phyloP scores from a whole-genome alignment of 1,140 invertebrate species.

The Adelges cooleyi region DNA sequence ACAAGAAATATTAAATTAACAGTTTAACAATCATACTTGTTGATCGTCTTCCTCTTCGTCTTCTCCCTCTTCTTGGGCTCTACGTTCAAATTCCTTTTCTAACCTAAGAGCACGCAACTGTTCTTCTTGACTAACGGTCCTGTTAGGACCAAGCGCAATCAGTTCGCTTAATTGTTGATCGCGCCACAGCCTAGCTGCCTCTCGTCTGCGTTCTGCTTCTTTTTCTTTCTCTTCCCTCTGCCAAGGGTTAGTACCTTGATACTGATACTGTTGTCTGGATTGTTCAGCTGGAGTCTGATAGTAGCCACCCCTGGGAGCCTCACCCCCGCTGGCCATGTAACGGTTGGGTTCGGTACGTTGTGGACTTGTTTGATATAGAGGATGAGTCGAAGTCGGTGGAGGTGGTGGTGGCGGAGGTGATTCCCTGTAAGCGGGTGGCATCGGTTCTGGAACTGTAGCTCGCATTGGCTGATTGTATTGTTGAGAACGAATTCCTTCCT shows the following conservation, averaged over 20 bases:
- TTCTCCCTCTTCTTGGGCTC: conserved; percentile 66
- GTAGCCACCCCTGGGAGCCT: conserved; percentile 62
- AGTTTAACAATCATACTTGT: conserved; percentile 32
- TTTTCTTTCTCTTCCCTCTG: conserved; percentile 78
- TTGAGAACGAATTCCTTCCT: conserved; percentile 9
- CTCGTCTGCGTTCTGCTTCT: conserved; percentile 55
- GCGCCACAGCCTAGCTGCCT: conserved; percentile 56
- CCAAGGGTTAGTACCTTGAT: conserved; percentile 65
- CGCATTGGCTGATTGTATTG: conserved; percentile 3
- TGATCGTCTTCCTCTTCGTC: conserved; percentile 56
- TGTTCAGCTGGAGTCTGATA: conserved; percentile 45
- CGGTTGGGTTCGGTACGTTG: conserved; percentile 30
- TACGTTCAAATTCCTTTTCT: conserved; percentile 76
- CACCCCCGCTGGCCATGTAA: conserved; percentile 56
- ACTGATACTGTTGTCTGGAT: conserved; percentile 40
- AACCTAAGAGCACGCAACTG: conserved; percentile 69
- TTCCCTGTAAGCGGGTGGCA: conserved; percentile 39
- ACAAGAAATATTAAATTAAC: no score
- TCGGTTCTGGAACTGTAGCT: conserved; percentile 33
- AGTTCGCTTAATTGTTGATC: conserved; percentile 76
- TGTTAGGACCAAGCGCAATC: conserved; percentile 47
- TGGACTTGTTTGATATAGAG: conserved; percentile 43
- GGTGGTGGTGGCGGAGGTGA: conserved; percentile 56
- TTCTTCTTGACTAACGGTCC: conserved; percentile 71
- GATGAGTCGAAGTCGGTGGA: conserved; percentile 58